Percentiles rank a stretch among this genome's conserved stretches.
phyloP scores from a whole-genome alignment of 2,113 vertebrate species.

The Fregetta grallaria region DNA sequence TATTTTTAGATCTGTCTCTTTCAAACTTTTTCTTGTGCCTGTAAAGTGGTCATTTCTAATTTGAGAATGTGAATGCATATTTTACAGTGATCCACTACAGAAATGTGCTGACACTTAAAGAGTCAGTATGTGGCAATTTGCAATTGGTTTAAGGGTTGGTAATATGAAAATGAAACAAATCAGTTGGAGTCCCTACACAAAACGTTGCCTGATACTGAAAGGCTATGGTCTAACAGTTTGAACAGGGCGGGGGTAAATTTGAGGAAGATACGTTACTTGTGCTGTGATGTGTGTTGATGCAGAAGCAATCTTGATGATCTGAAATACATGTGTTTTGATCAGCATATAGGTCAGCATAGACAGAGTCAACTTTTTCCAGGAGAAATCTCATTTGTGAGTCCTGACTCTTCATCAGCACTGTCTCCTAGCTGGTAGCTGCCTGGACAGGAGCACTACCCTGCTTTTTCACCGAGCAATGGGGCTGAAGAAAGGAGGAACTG shows the following conservation, averaged over 20 bases:
- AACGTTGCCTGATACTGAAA: background rate
- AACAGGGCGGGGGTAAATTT: background rate
- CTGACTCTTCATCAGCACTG: background rate
- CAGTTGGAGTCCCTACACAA: background rate
- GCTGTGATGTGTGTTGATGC: background rate
- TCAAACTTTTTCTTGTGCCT: background rate
- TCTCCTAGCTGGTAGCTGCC: background rate
- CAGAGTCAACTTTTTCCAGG: background rate
- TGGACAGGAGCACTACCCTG: background rate
- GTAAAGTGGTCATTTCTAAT: constrained; percentile 39
- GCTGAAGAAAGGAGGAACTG: background rate
- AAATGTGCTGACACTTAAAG: background rate
- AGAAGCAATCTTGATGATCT: background rate
- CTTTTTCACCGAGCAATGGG: background rate
- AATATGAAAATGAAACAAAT: background rate
- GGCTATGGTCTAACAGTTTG: background rate
- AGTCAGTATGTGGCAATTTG: background rate
- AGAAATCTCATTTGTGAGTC: background rate
- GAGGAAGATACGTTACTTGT: background rate
- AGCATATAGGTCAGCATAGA: background rate
- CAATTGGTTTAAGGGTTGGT: background rate
- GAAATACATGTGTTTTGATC: background rate
- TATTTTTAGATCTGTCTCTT: constrained; percentile 43
- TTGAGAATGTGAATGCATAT: background rate
- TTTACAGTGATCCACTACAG: background rate